Evolutionary conservation across 1,140 invertebrate species (phyloP), one percentile per base, ranked within the genome.

Genomic region (Nixonia krombeini): DNA sequence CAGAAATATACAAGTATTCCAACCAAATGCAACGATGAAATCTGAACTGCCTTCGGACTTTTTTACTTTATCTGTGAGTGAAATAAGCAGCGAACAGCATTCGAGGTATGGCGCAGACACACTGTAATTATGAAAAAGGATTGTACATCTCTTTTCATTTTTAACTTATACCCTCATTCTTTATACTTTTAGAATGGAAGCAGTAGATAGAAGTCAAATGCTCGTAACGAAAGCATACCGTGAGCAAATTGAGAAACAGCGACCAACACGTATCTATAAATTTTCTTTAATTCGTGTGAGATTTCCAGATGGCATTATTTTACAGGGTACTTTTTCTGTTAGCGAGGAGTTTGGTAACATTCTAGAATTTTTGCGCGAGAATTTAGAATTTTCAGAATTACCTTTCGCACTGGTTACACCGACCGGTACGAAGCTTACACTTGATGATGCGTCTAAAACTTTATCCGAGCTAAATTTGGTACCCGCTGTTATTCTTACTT

Each of bases 141-240:
- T 21, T 21, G 21, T 21, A 21, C 6, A 21, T 3, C 21, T 21
- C 6, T 21, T 21, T 21, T 21, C 2, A 21, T 3, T 6, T 21
- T 21, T 21, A 21, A 21, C 6, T 21, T 21, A 21, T 3, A 21
- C 2, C 6, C 6, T 21, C 6, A 6, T 31, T 31, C 38, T 23
- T 3, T 21, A 21, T 3, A 68, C 72, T 81, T 85, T 18, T 70
- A 93, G 93, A 59, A 74, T 86, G n/a, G 93, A 96, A 81, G 89
- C 89, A 17, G 87, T 93, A 9, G 95, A 97, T 76, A 91, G 88
- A 74, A 89, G 89, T 70, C 89, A 93, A 70, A 92, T 95, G 86
- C 80, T 98, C 1, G 86, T 93, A 47, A 98, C 96, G 0, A 96
- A 96, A 86, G 94, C 94, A 0, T 97, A 97, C 93, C 81, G 95